Evolutionary conservation across 2,888 invertebrate genomes (phyloP).

Genomic region (Panopea generosa): DNA sequence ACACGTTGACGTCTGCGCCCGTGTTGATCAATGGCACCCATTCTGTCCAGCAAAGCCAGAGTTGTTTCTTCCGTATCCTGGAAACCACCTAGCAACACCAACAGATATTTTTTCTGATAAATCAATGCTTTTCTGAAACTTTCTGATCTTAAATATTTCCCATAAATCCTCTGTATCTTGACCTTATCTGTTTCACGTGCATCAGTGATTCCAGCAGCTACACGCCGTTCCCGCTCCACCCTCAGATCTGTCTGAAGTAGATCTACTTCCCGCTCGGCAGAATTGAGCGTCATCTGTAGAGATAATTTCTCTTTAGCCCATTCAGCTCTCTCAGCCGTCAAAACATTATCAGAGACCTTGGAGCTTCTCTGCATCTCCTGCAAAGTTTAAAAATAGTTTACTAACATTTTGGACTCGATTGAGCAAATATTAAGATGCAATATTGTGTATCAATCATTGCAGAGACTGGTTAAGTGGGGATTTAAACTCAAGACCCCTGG

Average conservation of each 20-base stretch:
- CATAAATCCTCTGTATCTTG: conserved; percentile 83
- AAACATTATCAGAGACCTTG: conserved; percentile 45
- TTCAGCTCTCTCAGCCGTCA: conserved; percentile 71
- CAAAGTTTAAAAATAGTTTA: background rate
- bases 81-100: conserved; percentile 89
- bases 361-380: conserved; percentile 56
- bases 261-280: conserved; percentile 78
- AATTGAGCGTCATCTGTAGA: conserved; percentile 78
- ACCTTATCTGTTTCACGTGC: conserved; percentile 68
- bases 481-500: too few relatives aligned
- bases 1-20: background rate
- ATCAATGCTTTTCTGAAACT: conserved; percentile 94
- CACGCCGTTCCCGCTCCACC: conserved; percentile 72
- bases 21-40: conserved; percentile 75
- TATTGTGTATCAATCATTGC: too few relatives aligned
- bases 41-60: conserved; percentile 85
- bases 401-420: background rate
- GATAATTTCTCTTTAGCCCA: conserved; percentile 80
- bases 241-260: conserved; percentile 75
- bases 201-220: conserved; percentile 63
- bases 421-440: background rate
- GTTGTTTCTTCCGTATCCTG: conserved; percentile 87
- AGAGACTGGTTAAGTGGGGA: too few relatives aligned
- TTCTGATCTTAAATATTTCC: conserved; percentile 91
- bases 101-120: conserved; percentile 95